Base-by-base conservation (phyloP, 1,140 invertebrate genomes). In the Caenorhabditis brenneri region DNA sequence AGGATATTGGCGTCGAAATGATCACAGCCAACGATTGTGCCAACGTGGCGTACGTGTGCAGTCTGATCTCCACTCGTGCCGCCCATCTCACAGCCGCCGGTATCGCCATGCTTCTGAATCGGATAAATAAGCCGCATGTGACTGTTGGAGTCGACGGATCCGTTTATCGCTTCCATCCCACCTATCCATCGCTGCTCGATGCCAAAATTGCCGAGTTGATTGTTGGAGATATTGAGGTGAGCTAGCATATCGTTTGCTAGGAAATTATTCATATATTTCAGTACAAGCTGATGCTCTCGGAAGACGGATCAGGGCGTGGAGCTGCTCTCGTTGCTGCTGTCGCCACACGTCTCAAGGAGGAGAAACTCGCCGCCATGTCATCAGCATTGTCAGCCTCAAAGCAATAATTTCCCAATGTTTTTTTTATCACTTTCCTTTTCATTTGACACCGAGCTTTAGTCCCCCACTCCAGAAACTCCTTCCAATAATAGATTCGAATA, bases 111-210 rank as follows among this genome's bases (percentile, higher is more conserved):
- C 88, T 96, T 22, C 88, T 96, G 79, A 93, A 94, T 86, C 90
- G 91, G 92, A 95, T 92, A 93, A 93, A 93, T 27, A 94, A 96
- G 88, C 93, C 94, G 9, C 93, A 94, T 84, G 95, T 98, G 1
- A 97, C 96, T 0, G 95, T 99, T 19, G 98, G 96, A 74, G 95
- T 99, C 85, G 98, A 99, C 92, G 98, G 98, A 24, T 98, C 97
- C 29, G 95, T 99, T 0, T 99, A 99, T 92, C 94, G 97, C 88
- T 99, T 95, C 93, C 98, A 99, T 92, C 97, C 97, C 1, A 95
- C 97, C 91, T 99, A 99, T 92, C 96, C 97, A 91, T 93, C 95
- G 91, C 93, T 98, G 82, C 97, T 99, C 95, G 94, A 95, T 81
- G 94, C 96, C 85, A 96, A 96, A 91, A 97, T 98, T 89, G 92